Percentiles rank a stretch among this genome's conserved stretches.
Evolutionary conservation across 2,113 vertebrate species (phyloP).

Genomic region (Loxodonta africana): DNA sequence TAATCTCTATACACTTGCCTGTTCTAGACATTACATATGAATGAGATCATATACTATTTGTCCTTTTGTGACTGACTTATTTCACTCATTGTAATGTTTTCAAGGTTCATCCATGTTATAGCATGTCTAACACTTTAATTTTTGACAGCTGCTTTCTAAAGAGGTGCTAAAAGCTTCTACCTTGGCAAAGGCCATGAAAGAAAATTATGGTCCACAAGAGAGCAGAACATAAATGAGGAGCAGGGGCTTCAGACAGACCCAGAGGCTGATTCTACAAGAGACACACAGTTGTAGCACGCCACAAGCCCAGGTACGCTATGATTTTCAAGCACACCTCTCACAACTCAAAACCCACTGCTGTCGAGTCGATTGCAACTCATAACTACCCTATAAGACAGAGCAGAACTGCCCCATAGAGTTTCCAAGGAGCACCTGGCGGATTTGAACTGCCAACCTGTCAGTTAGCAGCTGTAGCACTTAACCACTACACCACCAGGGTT

Average conservation of each 20-base stretch:
- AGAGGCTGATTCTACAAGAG: neutral
- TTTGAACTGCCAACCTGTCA: neutral
- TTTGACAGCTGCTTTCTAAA: neutral
- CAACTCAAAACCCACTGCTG: neutral
- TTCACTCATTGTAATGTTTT: neutral
- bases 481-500: too few relatives aligned
- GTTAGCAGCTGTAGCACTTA: neutral
- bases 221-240: neutral
- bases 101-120: neutral
- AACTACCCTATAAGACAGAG: too few relatives aligned
- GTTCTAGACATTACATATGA: too few relatives aligned
- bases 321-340: neutral
- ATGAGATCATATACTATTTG: too few relatives aligned
- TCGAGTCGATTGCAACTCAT: neutral
- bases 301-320: neutral
- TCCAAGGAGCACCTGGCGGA: too few relatives aligned
- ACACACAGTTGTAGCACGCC: neutral
- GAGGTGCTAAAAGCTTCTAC: neutral
- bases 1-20: too few relatives aligned
- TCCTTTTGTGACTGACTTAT: too few relatives aligned
- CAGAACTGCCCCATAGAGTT: too few relatives aligned
- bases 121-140: neutral
- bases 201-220: neutral
- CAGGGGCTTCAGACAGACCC: neutral
- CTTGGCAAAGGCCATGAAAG: neutral